A percentile compares a stretch with the other conserved stretches of the same genome.
phyloP scores from a whole-genome alignment of 37 sponge, comb jelly and placozoan genomes.

The Aplysina aerophoba region DNA sequence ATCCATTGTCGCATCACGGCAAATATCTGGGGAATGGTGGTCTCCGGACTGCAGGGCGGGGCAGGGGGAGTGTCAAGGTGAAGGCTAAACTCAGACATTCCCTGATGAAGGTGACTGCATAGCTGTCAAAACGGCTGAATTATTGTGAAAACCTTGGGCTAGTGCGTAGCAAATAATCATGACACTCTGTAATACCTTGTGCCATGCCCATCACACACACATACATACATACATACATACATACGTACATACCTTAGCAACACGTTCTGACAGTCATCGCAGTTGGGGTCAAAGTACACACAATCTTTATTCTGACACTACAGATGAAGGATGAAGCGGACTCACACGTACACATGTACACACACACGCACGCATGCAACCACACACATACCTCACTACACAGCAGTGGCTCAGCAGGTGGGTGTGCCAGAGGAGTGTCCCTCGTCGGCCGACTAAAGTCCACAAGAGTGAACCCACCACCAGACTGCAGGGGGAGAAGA shows the following conservation, averaged over 20 bases:
- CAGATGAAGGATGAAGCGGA: background rate
- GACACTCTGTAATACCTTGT: no score
- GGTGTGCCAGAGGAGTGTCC: constrained; percentile 77
- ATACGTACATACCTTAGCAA: constrained; percentile 66
- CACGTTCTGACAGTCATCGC: constrained; percentile 72
- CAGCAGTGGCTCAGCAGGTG: constrained; percentile 70
- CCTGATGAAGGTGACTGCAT: no score
- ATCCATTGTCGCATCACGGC: constrained; percentile 99
- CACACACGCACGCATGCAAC: background rate
- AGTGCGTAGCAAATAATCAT: no score
- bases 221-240: constrained; percentile 40
- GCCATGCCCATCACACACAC: no score
- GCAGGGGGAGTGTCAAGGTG: no score
- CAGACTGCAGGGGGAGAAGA: background rate
- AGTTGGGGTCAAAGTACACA: constrained; percentile 84
- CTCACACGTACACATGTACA: background rate
- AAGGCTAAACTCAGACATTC: background rate
- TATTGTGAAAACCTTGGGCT: no score
- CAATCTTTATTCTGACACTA: constrained; percentile 66
- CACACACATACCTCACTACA: constrained; percentile 71
- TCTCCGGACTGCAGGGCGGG: constrained; percentile 57
- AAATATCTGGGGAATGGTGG: constrained; percentile 91
- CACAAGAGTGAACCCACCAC: constrained; percentile 85
- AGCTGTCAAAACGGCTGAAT: no score
- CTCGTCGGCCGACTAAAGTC: constrained; percentile 85